phyloP scores from a whole-genome alignment of 1,140 invertebrate genomes.

The Drosophila teissieri region DNA sequence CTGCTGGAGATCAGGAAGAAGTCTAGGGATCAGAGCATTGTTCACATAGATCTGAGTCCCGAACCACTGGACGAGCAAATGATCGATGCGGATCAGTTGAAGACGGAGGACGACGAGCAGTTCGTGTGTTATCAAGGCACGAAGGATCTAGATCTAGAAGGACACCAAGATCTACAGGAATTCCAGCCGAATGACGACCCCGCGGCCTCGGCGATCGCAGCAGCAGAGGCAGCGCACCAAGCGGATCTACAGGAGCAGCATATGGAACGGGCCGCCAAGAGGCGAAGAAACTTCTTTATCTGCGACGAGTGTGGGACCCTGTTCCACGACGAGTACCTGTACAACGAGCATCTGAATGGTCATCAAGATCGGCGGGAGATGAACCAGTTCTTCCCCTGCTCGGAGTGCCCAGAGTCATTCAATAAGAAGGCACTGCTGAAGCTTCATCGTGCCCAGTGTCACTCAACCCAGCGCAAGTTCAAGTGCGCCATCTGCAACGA shows the following conservation, averaged over 20 bases:
- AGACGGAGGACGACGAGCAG: not conserved
- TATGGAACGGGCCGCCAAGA: conserved; percentile 28
- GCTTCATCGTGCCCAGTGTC: conserved; percentile 20
- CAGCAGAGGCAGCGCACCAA: conserved; percentile 19
- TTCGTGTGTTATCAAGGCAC: not conserved
- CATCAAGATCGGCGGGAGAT: conserved; percentile 29
- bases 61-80: conserved; percentile 46
- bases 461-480: conserved; percentile 33
- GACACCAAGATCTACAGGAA: not conserved
- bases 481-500: conserved; percentile 49
- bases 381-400: conserved; percentile 52
- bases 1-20: conserved; percentile 49
- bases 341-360: conserved; percentile 35
- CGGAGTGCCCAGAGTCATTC: conserved; percentile 33
- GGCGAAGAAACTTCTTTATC: conserved; percentile 60
- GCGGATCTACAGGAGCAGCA: conserved; percentile 26
- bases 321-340: conserved; percentile 34
- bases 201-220: conserved; percentile 11
- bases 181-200: conserved; percentile 4
- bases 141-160: not conserved
- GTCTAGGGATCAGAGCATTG: not conserved
- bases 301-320: conserved; percentile 62
- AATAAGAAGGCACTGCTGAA: conserved; percentile 16
- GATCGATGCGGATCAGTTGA: conserved; percentile 54
- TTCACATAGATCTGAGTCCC: not conserved